Evolutionary conservation across 2,888 invertebrate genomes (phyloP).

Genomic region (Drosophila helvetica): DNA sequence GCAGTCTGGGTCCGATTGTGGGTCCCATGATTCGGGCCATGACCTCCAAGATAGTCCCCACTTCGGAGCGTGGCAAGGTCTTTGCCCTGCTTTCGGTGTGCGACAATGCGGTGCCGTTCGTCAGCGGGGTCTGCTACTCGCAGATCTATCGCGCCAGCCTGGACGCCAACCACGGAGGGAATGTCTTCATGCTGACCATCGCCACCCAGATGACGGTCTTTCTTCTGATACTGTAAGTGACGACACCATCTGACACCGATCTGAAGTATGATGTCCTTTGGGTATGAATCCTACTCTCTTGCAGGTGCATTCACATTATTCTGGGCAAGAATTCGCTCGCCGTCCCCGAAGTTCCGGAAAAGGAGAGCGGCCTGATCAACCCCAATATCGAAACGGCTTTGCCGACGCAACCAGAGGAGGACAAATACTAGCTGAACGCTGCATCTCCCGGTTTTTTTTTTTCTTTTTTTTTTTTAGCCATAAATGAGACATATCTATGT

Average conservation of each 20-base stretch:
- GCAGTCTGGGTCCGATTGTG: conserved; percentile 91
- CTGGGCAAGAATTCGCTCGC: conserved; percentile 78
- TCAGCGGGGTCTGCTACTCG: conserved; percentile 89
- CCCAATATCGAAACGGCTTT: conserved; percentile 8
- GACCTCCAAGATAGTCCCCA: conserved; percentile 90
- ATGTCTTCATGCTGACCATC: conserved; percentile 90
- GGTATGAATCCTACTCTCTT: background rate
- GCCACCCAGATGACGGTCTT: conserved; percentile 88
- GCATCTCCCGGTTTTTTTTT: background rate
- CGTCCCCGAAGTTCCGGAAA: conserved; percentile 75
- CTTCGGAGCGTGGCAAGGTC: conserved; percentile 90
- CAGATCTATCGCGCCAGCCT: conserved; percentile 89
- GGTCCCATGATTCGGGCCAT: conserved; percentile 92
- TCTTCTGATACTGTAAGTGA: conserved; percentile 87
- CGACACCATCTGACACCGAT: rapidly evolving
- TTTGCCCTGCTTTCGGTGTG: conserved; percentile 91
- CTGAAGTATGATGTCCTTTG: no score
- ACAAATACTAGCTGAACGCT: background rate
- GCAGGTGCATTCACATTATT: conserved; percentile 82
- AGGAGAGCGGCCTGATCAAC: conserved; percentile 70
- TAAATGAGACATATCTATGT: background rate
- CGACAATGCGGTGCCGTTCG: conserved; percentile 91
- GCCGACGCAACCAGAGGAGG: conserved; percentile 3
- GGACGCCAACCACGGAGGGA: conserved; percentile 85
- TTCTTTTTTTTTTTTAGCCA: background rate